These are phyloP conservation scores for Nephila pilipes DNA, from an alignment of 1,140 invertebrate species.

Conservation along the genomic window DNA sequence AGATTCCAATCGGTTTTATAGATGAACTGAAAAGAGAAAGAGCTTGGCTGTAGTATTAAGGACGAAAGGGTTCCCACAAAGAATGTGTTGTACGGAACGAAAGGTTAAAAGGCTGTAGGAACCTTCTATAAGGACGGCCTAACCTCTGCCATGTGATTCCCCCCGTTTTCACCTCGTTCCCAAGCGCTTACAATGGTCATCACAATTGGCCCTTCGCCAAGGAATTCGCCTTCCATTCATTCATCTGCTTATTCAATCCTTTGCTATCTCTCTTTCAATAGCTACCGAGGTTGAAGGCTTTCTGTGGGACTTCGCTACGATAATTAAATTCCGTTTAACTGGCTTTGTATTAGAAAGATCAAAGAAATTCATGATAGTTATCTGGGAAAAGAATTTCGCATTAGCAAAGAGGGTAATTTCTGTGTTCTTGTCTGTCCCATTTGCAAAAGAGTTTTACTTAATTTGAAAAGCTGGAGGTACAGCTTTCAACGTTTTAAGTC, in stretches of 20 bases:
- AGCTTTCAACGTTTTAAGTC: too few species aligned
- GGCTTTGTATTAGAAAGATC: conserved; percentile 24
- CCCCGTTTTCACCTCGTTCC: conserved; percentile 54
- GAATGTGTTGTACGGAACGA: not conserved
- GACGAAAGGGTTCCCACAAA: not conserved
- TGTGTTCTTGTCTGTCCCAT: not conserved
- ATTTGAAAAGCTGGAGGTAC: not conserved
- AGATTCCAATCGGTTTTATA: too few species aligned
- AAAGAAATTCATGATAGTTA: not conserved
- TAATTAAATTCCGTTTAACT: conserved; percentile 39
- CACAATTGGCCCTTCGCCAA: conserved; percentile 53
- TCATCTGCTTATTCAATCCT: not conserved
- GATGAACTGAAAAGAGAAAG: not conserved
- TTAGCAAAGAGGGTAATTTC: not conserved
- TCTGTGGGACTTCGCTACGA: not conserved
- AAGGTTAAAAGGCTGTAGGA: conserved; percentile 49
- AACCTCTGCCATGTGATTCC: conserved; percentile 54
- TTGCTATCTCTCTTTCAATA: not conserved
- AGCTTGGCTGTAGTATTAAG: not conserved
- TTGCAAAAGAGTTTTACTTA: not conserved
- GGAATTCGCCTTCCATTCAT: conserved; percentile 13
- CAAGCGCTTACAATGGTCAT: conserved; percentile 49
- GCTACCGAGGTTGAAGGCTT: conserved; percentile 28
- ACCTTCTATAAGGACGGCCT: conserved; percentile 51
- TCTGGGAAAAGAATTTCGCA: not conserved